These are phyloP conservation scores for Chironomus striatipennis DNA, from an alignment of 1,140 invertebrate species.

Conservation along the genomic window DNA sequence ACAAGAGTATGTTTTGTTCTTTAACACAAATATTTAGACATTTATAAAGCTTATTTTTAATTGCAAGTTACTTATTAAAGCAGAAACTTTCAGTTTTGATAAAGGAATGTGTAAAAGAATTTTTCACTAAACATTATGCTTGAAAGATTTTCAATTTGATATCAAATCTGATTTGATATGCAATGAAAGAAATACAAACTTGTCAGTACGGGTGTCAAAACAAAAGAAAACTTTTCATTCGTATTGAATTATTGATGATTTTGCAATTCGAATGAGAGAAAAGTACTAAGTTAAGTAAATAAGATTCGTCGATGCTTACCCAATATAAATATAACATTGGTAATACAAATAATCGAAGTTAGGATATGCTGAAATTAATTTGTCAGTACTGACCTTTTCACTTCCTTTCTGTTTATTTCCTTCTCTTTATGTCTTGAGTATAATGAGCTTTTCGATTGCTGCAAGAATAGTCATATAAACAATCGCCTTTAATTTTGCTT, in stretches of 20 bases:
- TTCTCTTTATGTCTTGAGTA: not conserved
- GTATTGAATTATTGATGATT: conserved; percentile 9
- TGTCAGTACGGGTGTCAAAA: not conserved
- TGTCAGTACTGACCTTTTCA: conserved; percentile 12
- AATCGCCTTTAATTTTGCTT: too few relatives aligned
- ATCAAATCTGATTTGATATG: not conserved
- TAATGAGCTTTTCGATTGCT: not conserved
- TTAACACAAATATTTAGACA: too few relatives aligned
- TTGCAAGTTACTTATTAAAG: not conserved
- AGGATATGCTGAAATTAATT: not conserved
- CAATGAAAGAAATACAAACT: too few relatives aligned
- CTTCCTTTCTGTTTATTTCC: not conserved
- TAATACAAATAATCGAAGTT: not conserved
- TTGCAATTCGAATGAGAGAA: not conserved
- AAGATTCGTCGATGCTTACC: not conserved
- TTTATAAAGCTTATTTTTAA: too few relatives aligned
- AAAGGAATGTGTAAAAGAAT: not conserved
- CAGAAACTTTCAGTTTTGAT: not conserved
- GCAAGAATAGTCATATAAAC: too few relatives aligned
- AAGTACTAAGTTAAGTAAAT: not conserved
- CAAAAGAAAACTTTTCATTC: not conserved
- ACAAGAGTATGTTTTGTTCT: not conserved
- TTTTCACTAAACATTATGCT: not conserved
- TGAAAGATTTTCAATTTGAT: not conserved
- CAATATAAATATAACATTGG: not conserved